A percentile compares a stretch with the other conserved stretches of the same genome.
These are phyloP conservation scores for Anguilla megastoma DNA, from an alignment of 2,797 vertebrate species.

Conservation along the genomic window DNA sequence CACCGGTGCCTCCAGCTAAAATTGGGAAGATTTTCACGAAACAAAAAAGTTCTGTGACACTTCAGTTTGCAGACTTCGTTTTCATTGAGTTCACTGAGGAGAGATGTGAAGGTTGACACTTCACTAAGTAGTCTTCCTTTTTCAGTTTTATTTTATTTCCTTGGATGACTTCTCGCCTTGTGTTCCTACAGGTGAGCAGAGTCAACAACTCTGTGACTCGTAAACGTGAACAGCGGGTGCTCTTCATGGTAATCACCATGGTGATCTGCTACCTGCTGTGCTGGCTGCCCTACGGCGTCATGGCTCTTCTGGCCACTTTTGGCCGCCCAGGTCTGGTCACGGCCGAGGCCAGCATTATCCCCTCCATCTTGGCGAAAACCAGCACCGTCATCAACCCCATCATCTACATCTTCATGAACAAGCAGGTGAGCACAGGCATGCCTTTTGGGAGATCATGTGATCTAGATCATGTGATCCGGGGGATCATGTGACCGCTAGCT, in stretches of 20 bases:
- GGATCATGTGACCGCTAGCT: background rate
- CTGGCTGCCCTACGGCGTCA: constrained; percentile 69
- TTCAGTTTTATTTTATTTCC: background rate
- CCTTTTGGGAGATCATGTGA: background rate
- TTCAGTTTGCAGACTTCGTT: background rate
- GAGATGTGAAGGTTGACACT: background rate
- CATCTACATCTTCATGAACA: constrained; percentile 71
- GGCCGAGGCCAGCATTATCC: constrained; percentile 62
- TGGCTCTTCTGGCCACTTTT: constrained; percentile 66
- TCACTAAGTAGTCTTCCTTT: background rate
- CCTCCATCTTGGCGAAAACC: constrained; percentile 71
- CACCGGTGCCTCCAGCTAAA: background rate
- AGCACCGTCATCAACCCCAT: constrained; percentile 71
- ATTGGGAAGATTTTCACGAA: too few species aligned
- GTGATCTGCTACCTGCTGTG: constrained; percentile 71
- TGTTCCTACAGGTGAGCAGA: constrained; percentile 25
- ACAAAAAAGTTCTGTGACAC: background rate
- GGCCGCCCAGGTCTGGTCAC: constrained; percentile 61
- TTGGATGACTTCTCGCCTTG: background rate
- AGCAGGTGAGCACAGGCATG: constrained; percentile 54
- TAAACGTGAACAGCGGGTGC: constrained; percentile 42
- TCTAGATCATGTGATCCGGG: too few species aligned
- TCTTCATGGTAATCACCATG: constrained; percentile 70
- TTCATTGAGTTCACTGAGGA: background rate
- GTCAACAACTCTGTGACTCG: constrained; percentile 17